Evolutionary conservation across 2,113 vertebrate genomes (phyloP), one percentile per base, ranked within the genome.

Genomic region (Urocitellus parryii): DNA sequence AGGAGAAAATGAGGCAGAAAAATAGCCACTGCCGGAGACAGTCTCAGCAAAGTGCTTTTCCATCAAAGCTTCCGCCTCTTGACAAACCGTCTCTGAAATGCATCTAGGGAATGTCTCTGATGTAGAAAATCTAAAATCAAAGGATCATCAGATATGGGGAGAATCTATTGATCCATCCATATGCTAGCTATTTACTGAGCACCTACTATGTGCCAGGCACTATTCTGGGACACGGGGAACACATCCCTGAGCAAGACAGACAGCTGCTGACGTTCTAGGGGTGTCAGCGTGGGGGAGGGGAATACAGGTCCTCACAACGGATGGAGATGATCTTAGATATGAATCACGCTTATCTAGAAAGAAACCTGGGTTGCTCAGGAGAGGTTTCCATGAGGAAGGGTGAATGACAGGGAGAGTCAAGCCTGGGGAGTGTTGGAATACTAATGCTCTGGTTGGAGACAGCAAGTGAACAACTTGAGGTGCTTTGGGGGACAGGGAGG

Each of bases 1-100:
- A 87, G 34, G 39, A 78, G 89, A 95, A 90, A 88, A 80, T 42
- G 83, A 91, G 73, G 81, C 91, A 88, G 95, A 91, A 94, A 74
- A 81, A 91, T 11, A 83, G 56, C 34, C 6, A 1, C 39, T 77
- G 37, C 32, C 72, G 0, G 4, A 90, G 82, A 72, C 1, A 11
- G 42, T 74, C 7, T 8, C 45, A 51, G 65, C 20, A 70, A 86
- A 88, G 45, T 0, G 2, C 45, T 86, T 95, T 91, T 90, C 29
- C 39, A 74, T 88, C 65, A 67, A 39, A 96, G 25, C 18, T 37
- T 93, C 65, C 77, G 45, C 89, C 83, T 95, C 58, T 39, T 87
- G 72, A 32, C 84, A 81, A 79, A 80, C 25, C 58, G 39, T 27
- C 8, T 51, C 34, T 16, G 68, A 65, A 48, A 42, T 81, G 39